A percentile compares a stretch with the other conserved stretches of the same genome.
phyloP scores from a whole-genome alignment of 2,888 invertebrate genomes.

The Sesia bembeciformis region DNA sequence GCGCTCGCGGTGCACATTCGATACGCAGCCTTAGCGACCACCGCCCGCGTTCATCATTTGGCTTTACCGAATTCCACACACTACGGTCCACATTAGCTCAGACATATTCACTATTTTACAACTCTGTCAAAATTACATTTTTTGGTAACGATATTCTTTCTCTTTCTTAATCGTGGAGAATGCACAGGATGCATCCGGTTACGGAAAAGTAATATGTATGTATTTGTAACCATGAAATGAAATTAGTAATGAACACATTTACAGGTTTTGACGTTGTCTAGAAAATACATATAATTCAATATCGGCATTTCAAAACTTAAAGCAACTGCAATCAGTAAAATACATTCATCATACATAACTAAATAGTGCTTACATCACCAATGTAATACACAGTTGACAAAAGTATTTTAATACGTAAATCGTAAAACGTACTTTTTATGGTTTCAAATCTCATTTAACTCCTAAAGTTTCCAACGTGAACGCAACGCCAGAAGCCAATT shows the following conservation, averaged over 20 bases:
- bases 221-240: no score
- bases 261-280: no score
- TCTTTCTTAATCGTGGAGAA: slow-evolving; percentile 2
- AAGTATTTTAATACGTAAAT: background rate
- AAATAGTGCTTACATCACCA: no score
- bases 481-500: background rate
- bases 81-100: slow-evolving; percentile 27
- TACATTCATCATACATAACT: no score
- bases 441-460: slow-evolving; percentile 1
- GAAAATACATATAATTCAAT: no score
- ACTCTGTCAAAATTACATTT: slow-evolving; percentile 10
- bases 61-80: slow-evolving; percentile 4
- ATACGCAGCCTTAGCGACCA: slow-evolving; percentile 44
- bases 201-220: no score
- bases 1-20: slow-evolving; percentile 43
- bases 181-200: slow-evolving; percentile 3
- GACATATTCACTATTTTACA: slow-evolving; percentile 10
- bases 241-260: no score
- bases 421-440: slow-evolving; percentile 11
- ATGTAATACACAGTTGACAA: background rate
- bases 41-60: slow-evolving; percentile 1
- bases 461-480: background rate
- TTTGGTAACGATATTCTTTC: background rate
- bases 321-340: no score
- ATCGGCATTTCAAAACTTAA: no score